Base-by-base conservation (phyloP, 2,888 invertebrate species). In the Mesoligia furuncula region DNA sequence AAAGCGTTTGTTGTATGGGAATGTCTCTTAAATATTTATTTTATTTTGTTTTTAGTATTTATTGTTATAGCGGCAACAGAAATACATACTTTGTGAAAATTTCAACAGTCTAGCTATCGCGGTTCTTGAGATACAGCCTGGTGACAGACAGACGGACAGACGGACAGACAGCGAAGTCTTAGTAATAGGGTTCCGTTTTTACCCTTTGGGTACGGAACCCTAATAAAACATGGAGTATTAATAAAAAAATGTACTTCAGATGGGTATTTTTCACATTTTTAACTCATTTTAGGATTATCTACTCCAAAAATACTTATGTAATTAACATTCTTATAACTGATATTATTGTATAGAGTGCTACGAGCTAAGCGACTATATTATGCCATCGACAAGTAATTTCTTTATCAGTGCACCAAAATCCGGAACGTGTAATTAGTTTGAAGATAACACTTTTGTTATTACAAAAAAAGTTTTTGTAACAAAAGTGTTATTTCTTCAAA, bases 271-370 rank as follows among this genome's bases (percentile, higher is more conserved):
- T 13, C 39, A 75, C 67, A 67, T 68, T 77, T 72, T 77, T 0
- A 78, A 75, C 42, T 73, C 67, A 80, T 83, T 80, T 61, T 27
- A 67, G n/a, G 69, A 80, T 86, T 84, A 82, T 87, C 84, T 86
- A 57, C 75, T 79, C 77, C 62, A 66, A 79, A 87, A 88, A 91
- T 92, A 92, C 92, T 93, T 93, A 87, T 80, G 94, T 92, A 94
- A 95, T 95, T 95, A 96, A 95, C 95, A 95, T 96, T 95, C 95
- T 93, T 92, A 92, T 90, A 89, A 87, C 85, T 86, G 89, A 91
- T 92, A 91, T 88, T 83, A 84, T 87, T 85, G 78, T 84, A 77
- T 66, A 39, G 69, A 62, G 74, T 77, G 64, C 59, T 27, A 59
- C 31, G 65, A 65, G 67, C 51, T 80, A 79, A 86, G 77, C 65